Percentiles rank a stretch among this genome's conserved stretches.
Evolutionary conservation across 2,888 invertebrate species (phyloP).

Genomic region (Asteroscopus sphinx): DNA sequence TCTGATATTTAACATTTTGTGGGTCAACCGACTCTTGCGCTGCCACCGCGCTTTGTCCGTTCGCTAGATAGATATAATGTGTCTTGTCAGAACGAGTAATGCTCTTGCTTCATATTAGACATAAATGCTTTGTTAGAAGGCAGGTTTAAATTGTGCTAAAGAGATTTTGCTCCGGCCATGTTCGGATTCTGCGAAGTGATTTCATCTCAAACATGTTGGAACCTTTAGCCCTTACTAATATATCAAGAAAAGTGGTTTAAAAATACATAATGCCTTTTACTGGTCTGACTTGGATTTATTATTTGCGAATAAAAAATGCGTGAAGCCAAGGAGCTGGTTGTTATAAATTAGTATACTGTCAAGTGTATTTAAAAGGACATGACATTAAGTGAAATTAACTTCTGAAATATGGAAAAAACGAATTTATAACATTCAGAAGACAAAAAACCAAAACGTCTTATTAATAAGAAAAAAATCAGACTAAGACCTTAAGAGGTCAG

Average conservation of each 20-base stretch:
- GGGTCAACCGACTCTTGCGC: conserved; percentile 24
- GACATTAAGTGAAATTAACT: conserved; percentile 51
- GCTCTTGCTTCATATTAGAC: conserved; percentile 44
- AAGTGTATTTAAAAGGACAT: conserved; percentile 26
- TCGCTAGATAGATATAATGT: conserved; percentile 50
- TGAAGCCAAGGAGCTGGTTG: conserved; percentile 35
- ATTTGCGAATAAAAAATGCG: conserved; percentile 6
- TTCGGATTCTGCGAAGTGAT: conserved; percentile 4
- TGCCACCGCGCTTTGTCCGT: conserved; percentile 61
- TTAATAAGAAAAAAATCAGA: too few species aligned
- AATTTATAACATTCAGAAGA: conserved; percentile 32
- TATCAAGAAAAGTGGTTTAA: background rate
- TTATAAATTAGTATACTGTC: conserved; percentile 40
- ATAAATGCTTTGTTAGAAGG: conserved; percentile 39
- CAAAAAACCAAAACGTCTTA: conserved; percentile 7
- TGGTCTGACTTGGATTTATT: background rate
- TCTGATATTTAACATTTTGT: background rate
- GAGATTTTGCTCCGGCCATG: too few species aligned
- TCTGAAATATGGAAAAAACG: conserved; percentile 38
- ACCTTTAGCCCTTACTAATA: too few species aligned
- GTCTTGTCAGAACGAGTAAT: conserved; percentile 62
- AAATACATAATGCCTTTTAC: conserved; percentile 5
- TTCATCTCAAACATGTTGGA: background rate
- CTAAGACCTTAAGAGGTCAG: too few species aligned
- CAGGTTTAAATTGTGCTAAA: conserved; percentile 19